A percentile compares a stretch with the other conserved stretches of the same genome.
These are phyloP conservation scores for Hyles lineata DNA, from an alignment of 2,888 invertebrate species.

Conservation along the genomic window DNA sequence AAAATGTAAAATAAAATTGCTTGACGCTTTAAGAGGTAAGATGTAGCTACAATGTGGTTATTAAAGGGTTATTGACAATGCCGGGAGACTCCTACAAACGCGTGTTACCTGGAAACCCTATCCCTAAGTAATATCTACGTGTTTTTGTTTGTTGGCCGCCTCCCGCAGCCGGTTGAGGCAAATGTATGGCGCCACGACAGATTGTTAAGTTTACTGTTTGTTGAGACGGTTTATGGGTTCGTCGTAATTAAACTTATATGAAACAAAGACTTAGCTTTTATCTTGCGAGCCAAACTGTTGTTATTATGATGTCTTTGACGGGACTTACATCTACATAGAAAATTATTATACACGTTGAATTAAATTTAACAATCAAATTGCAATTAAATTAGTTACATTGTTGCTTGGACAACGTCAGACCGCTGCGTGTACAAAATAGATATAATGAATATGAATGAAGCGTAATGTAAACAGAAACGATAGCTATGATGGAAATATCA, in stretches of 20 bases:
- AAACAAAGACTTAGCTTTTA: conserved; percentile 47
- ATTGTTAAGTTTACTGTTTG: conserved; percentile 59
- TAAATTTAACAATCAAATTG: neutral
- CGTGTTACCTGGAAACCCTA: conserved; percentile 28
- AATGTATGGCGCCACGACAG: conserved; percentile 61
- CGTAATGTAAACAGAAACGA: conserved; percentile 31
- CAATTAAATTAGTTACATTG: neutral
- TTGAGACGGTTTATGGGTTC: conserved; percentile 57
- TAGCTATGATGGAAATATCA: conserved; percentile 36
- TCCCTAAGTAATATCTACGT: conserved; percentile 46
- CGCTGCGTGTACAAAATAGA: neutral
- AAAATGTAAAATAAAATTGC: neutral
- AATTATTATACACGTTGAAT: neutral
- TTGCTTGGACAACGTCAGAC: neutral
- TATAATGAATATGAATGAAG: conserved; percentile 1
- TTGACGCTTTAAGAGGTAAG: neutral
- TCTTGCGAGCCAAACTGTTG: conserved; percentile 33
- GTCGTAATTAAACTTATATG: conserved; percentile 56
- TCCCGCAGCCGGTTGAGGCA: conserved; percentile 36
- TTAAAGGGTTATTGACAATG: conserved; percentile 1
- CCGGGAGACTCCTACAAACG: conserved; percentile 12
- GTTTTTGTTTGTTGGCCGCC: conserved; percentile 56
- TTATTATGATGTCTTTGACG: conserved; percentile 25
- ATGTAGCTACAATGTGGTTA: neutral
- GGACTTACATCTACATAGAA: neutral